Evolutionary conservation across 2,113 vertebrate species (phyloP), one percentile per base, ranked within the genome.

Genomic region (Perccottus glenii): DNA sequence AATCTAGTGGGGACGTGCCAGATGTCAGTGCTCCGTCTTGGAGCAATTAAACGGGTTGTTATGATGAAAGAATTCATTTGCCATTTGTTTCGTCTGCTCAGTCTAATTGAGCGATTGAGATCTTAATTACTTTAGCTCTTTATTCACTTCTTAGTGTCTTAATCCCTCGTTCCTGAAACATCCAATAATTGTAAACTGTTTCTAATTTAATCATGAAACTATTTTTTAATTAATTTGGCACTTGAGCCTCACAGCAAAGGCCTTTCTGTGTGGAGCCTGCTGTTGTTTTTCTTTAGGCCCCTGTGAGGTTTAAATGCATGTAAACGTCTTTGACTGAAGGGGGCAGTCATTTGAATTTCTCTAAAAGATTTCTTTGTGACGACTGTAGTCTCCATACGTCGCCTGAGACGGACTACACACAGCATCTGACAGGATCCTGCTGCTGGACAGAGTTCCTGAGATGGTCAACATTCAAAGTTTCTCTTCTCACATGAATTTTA

Each of bases 21-120:
- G 87, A 90, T 90, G 89, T 88, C 86, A 79, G 64, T 49, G 64
- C 81, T 81, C 65, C 10, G 56, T 87, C 77, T 89, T 81, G 70
- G 75, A 89, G 80, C 82, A 86, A 88, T 88, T 91, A 90, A 85
- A 74, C 60, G 4, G 45, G 74, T 85, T 85, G 78, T 88, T 86
- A 85, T 84, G 83, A 88, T 89, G 83, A 85, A 90, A 85, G 81
- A 82, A 89, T 89, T 79, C 80, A 83, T 82, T 84, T 85, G 78
- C 80, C 82, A 82, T 90, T 89, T 86, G 85, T 89, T 87, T 86
- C 82, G 78, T 79, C 66, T 77, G 80, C 82, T 84, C 3, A 68
- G 79, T 71, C 82, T 87, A 89, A 89, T 85, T 88, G 87, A 90
- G 85, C 88, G 86, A 89, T 87, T 84, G 84, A 83, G 80, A 81